phyloP scores from a whole-genome alignment of 2,888 invertebrate genomes.

The Lymantria monacha region DNA sequence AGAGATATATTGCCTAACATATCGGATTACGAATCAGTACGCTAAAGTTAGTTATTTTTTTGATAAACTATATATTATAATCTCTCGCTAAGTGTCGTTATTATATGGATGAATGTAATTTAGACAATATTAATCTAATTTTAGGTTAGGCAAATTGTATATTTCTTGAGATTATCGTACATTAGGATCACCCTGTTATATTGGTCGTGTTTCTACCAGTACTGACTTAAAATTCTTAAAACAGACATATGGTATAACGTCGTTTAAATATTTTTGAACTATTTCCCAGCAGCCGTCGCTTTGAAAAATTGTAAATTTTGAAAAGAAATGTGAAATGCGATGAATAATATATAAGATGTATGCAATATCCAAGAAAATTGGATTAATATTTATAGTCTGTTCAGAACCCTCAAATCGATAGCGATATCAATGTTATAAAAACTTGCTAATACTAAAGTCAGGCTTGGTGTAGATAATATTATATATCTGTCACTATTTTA shows the following conservation, averaged over 20 bases:
- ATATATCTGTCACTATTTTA: slow-evolving; percentile 23
- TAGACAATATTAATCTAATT: slow-evolving; percentile 74
- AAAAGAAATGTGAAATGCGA: too few relatives aligned
- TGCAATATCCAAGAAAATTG: too few relatives aligned
- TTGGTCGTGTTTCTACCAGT: slow-evolving; percentile 12
- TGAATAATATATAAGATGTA: too few relatives aligned
- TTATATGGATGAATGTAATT: slow-evolving; percentile 63
- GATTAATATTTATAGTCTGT: too few relatives aligned
- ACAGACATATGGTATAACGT: neutral
- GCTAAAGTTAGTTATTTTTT: slow-evolving; percentile 64
- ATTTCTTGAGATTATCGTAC: slow-evolving; percentile 34
- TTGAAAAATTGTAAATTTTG: too few relatives aligned
- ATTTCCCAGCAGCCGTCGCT: too few relatives aligned
- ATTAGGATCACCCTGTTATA: slow-evolving; percentile 32
- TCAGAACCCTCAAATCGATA: too few relatives aligned
- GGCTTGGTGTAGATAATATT: slow-evolving; percentile 12
- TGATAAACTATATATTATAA: slow-evolving; percentile 55
- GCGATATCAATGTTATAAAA: too few relatives aligned
- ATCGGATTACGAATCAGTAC: slow-evolving; percentile 67
- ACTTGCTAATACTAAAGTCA: slow-evolving; percentile 5
- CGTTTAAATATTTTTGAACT: too few relatives aligned
- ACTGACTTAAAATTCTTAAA: slow-evolving; percentile 9
- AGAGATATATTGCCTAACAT: slow-evolving; percentile 73
- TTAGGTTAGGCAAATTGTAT: slow-evolving; percentile 41
- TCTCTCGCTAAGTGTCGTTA: slow-evolving; percentile 61